These are phyloP conservation scores for Acanthochromis polyacanthus DNA, from an alignment of 2,113 vertebrate species.

Conservation along the genomic window DNA sequence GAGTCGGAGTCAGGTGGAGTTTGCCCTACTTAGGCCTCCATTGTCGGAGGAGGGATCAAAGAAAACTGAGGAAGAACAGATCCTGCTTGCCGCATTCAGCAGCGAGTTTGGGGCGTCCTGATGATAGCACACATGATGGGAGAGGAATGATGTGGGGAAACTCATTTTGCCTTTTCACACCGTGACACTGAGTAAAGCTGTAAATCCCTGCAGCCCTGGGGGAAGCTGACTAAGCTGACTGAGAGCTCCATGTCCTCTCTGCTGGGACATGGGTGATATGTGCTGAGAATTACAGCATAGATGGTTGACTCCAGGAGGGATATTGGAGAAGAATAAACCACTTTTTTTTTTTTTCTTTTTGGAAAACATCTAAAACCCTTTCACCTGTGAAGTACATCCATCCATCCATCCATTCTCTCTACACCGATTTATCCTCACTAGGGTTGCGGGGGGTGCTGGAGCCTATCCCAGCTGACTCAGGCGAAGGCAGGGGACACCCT, in stretches of 20 bases:
- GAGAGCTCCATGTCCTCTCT: background rate
- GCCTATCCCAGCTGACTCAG: too few relatives aligned
- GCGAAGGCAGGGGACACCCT: too few relatives aligned
- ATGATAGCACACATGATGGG: background rate
- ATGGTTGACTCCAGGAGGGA: background rate
- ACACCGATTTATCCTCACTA: too few relatives aligned
- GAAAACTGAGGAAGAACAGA: slow-evolving; percentile 9
- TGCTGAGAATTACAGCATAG: slow-evolving; percentile 1
- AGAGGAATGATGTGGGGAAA: slow-evolving; percentile 2
- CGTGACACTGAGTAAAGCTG: background rate
- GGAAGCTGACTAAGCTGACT: background rate
- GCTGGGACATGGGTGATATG: background rate
- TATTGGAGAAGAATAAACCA: background rate
- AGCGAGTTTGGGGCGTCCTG: background rate
- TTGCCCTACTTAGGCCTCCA: slow-evolving; percentile 31
- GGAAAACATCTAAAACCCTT: too few relatives aligned
- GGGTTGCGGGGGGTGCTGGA: too few relatives aligned
- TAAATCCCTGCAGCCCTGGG: background rate
- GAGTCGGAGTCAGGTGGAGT: slow-evolving; percentile 21
- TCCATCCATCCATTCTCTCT: too few relatives aligned
- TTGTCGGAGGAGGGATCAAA: slow-evolving; percentile 34
- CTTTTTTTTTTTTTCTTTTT: too few relatives aligned
- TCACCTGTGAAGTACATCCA: too few relatives aligned
- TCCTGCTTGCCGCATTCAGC: background rate
- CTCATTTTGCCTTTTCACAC: slow-evolving; percentile 10